Base-by-base conservation (phyloP, 2,888 invertebrate species). In the Meta bourneti region DNA sequence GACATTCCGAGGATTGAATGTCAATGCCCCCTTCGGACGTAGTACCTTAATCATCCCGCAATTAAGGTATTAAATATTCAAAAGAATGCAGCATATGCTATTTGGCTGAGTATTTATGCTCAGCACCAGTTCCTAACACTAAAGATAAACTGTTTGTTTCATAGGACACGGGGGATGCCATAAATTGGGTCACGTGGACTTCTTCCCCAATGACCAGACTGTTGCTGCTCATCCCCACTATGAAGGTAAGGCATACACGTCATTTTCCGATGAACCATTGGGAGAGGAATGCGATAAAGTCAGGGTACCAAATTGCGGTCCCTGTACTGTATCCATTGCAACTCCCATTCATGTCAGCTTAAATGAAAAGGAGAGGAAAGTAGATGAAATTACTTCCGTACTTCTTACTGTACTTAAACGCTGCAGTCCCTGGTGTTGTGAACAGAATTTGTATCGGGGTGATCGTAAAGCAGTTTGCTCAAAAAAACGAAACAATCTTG, bases 91-190 rank as follows among this genome's bases (percentile, higher is more conserved):
- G 34, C 34, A 34, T 34, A 34, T 34, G 34, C 34, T 34, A 34
- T 34, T 34, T 34, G 4, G 34, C 34, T 34, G 34, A 34, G 34
- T 34, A n/a, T n/a, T n/a, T n/a, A n/a, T n/a, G n/a, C n/a, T n/a
- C 34, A 34, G 34, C 34, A 34, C 34, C 4, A 34, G 34, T 34
- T 34, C 34, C 34, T 34, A 34, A 34, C 34, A 34, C 34, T 34
- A 34, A 34, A 34, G 34, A 34, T 34, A 34, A 34, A 34, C 34
- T 77, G 16, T 78, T 77, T 78, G 49, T 72, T 79, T 80, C n/a
- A 54, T 69, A 91, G 91, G 91, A 19, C 88, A 92, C n/a, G 91
- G 91, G n/a, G 80, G 83, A 51, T 92, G 91, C n/a, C 88, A 92
- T 70, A 89, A 88, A 49, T 61, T 92, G 48, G 91, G 91, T 8